A percentile compares a stretch with the other conserved stretches of the same genome.
Evolutionary conservation across 2,113 vertebrate genomes (phyloP).

Genomic region (Atherinomorus stipes): DNA sequence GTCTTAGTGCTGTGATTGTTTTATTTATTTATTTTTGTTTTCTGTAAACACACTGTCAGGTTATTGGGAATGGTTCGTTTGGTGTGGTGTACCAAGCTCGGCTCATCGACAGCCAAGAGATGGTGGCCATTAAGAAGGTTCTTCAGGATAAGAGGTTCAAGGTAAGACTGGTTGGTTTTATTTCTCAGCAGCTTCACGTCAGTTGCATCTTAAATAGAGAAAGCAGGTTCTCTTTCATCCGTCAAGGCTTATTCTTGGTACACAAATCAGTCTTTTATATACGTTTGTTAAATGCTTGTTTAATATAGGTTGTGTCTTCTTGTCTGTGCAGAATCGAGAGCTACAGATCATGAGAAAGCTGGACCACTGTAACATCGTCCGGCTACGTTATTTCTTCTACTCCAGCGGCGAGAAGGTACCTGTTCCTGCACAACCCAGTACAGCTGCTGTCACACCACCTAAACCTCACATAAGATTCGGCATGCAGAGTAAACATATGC

Average conservation of each 20-base stretch:
- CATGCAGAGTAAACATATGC: too few species aligned
- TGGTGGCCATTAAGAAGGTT: conserved; percentile 96
- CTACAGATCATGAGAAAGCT: conserved; percentile 94
- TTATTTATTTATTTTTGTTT: not conserved
- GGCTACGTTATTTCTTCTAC: conserved; percentile 94
- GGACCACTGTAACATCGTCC: conserved; percentile 94
- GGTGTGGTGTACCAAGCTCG: conserved; percentile 94
- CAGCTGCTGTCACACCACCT: not conserved
- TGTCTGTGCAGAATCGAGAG: conserved; percentile 88
- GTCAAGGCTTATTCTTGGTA: too few species aligned
- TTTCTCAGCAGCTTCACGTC: not conserved
- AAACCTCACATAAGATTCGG: too few species aligned
- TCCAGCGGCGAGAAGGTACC: conserved; percentile 94
- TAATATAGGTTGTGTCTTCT: not conserved
- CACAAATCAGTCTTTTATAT: not conserved
- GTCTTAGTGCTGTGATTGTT: not conserved
- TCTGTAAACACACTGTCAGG: conserved; percentile 66
- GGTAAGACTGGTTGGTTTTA: conserved; percentile 71
- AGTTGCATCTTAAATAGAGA: not conserved
- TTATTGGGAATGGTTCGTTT: conserved; percentile 95
- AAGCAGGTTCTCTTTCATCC: too few species aligned
- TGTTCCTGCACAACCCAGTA: not conserved
- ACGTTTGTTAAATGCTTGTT: not conserved
- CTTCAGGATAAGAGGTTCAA: conserved; percentile 95
- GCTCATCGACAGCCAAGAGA: conserved; percentile 90